Base-by-base conservation (phyloP, 2,113 vertebrate genomes). In the rat (Rattus norvegicus) region DNA sequence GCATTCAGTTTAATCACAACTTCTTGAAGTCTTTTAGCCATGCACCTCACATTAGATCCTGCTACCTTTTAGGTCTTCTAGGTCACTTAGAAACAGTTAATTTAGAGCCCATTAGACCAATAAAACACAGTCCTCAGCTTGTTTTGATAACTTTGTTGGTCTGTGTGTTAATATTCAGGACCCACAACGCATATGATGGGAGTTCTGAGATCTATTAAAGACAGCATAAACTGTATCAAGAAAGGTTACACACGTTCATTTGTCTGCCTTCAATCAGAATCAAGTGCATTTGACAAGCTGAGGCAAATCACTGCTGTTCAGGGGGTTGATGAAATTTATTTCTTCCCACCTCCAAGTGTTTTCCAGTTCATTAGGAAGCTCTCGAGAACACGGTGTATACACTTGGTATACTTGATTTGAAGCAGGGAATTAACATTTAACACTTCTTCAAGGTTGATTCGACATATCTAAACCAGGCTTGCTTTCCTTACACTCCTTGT, bases 271-370 rank as follows among this genome's bases (percentile, higher is more conserved):
- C 98, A 98, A 98, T 98, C 98, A 98, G 96, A 95, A 97, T 98
- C 98, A 98, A 98, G 98, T 97, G 90, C 85, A 77, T 95, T 95
- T 97, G 97, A 98, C 95, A 98, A 98, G 98, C 98, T 97, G 97
- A 98, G 97, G 97, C 97, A 98, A 98, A 98, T 98, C 98, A 98
- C 63, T 80, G 84, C 98, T 95, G 89, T 98, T 98, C 98, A 97
- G 98, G 98, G 98, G 98, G 98, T 98, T 99, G 98, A 99, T 98
- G 98, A 98, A 97, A 97, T 94, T 26, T 65, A 76, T 67, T 96
- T 93, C 84, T 95, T 96, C 94, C 88, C 59, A 90, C 96, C 92
- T 93, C 97, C 77, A 92, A 96, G 75, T 97, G 97, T 93, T 98
- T 97, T 96, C 97, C 95, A 93, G 96, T 87, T 98, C 97, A 97